Conservation (phyloP, 2,888 invertebrate genomes). For the Drosophila nigricruria region DNA sequence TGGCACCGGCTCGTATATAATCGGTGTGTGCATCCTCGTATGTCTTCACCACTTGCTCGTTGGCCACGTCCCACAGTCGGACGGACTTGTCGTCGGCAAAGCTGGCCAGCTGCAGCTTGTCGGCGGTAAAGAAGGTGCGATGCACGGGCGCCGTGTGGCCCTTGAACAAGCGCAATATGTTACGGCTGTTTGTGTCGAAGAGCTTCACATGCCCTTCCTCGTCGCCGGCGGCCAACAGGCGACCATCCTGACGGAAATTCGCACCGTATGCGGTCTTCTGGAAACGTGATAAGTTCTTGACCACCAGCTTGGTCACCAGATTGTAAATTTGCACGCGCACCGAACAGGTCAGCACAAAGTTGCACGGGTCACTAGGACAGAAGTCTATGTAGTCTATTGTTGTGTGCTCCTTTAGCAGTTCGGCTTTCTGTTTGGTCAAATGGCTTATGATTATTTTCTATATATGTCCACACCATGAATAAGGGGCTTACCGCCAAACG, state of each 20-base stretch:
- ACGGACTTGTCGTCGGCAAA: constrained; percentile 96
- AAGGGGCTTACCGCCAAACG: constrained; percentile 89
- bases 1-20: constrained; percentile 93
- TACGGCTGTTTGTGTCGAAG: constrained; percentile 94
- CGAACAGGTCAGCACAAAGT: constrained; percentile 97
- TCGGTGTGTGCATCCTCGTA: constrained; percentile 90
- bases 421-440: constrained; percentile 88
- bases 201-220: constrained; percentile 94
- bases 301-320: constrained; percentile 92
- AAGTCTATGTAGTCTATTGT: constrained; percentile 96
- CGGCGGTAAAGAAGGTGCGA: constrained; percentile 92
- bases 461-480: neutral
- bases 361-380: constrained; percentile 94
- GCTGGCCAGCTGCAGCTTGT: constrained; percentile 92
- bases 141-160: constrained; percentile 93
- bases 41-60: constrained; percentile 89
- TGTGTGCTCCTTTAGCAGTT: constrained; percentile 96
- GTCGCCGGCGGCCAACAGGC: constrained; percentile 94
- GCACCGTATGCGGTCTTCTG: constrained; percentile 94
- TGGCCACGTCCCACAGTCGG: constrained; percentile 95
- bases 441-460: too few relatives aligned
- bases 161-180: constrained; percentile 93
- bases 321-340: constrained; percentile 95
- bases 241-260: constrained; percentile 92
- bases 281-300: constrained; percentile 93